Conservation (phyloP, 2,113 vertebrate genomes). For the Lathamus discolor region DNA sequence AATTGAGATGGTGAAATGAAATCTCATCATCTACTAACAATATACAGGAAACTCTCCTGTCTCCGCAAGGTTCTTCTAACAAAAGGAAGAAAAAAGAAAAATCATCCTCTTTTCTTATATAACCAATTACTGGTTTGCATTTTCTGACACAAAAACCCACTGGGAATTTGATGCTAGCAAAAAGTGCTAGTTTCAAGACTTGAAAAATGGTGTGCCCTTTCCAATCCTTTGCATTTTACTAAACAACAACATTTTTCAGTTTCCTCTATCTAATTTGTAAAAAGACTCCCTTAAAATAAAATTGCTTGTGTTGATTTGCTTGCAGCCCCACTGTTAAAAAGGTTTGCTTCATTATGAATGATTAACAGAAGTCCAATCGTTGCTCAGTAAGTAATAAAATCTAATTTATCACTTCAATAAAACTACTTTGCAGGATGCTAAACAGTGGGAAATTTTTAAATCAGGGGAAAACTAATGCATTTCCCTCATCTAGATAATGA, state of each 20-base stretch:
- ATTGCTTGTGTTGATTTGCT: background rate
- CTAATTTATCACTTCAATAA: slow-evolving; percentile 57
- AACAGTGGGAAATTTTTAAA: slow-evolving; percentile 17
- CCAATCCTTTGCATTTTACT: background rate
- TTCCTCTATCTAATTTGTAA: background rate
- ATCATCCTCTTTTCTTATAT: background rate
- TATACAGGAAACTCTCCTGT: background rate
- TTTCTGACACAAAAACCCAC: background rate
- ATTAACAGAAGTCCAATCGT: background rate
- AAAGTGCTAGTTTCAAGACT: background rate
- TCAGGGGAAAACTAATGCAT: background rate
- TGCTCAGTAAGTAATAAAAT: slow-evolving; percentile 39
- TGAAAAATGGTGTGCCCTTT: background rate
- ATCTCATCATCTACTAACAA: background rate
- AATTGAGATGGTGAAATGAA: background rate
- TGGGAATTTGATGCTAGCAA: background rate
- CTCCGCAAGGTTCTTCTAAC: background rate
- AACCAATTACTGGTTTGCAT: background rate
- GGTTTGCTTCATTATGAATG: slow-evolving; percentile 32
- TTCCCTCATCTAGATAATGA: background rate
- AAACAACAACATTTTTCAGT: background rate
- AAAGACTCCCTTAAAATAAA: background rate
- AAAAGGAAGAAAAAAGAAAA: background rate
- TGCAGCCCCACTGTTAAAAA: slow-evolving; percentile 7
- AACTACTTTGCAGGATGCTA: background rate